phyloP scores from a whole-genome alignment of 2,888 invertebrate genomes.

The Drosophila macrospina region DNA sequence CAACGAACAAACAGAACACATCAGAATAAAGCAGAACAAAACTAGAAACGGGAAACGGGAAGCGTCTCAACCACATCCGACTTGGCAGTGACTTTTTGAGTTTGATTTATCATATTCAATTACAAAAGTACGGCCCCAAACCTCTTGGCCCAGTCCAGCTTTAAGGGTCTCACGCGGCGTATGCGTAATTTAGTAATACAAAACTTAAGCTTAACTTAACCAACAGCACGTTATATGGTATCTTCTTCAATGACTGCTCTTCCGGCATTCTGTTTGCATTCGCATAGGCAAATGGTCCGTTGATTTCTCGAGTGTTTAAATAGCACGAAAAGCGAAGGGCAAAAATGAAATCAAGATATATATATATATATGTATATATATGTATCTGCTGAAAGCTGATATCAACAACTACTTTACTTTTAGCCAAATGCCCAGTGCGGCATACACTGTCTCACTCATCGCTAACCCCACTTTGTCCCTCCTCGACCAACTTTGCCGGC shows the following conservation, averaged over 20 bases:
- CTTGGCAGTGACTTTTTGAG: conserved; percentile 45
- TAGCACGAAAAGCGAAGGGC: conserved; percentile 43
- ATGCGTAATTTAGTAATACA: conserved; percentile 67
- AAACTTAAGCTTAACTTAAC: conserved; percentile 31
- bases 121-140: conserved; percentile 67
- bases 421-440: conserved; percentile 40
- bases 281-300: conserved; percentile 49
- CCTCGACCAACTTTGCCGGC: conserved; percentile 16
- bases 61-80: conserved; percentile 60
- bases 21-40: conserved; percentile 1
- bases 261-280: conserved; percentile 56
- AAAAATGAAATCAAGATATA: conserved; percentile 27
- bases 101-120: conserved; percentile 84
- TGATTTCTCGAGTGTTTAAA: conserved; percentile 61
- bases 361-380: conserved; percentile 27
- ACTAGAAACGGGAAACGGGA: conserved; percentile 4
- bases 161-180: conserved; percentile 53
- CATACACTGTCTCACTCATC: conserved; percentile 15
- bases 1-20: not conserved
- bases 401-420: conserved; percentile 67
- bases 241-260: conserved; percentile 21
- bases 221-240: conserved; percentile 2
- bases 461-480: conserved; percentile 1
- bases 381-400: conserved; percentile 71
- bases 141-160: conserved; percentile 54